A percentile compares a stretch with the other conserved stretches of the same genome.
phyloP scores from a whole-genome alignment of 2,113 vertebrate genomes.

The Panthera tigris region DNA sequence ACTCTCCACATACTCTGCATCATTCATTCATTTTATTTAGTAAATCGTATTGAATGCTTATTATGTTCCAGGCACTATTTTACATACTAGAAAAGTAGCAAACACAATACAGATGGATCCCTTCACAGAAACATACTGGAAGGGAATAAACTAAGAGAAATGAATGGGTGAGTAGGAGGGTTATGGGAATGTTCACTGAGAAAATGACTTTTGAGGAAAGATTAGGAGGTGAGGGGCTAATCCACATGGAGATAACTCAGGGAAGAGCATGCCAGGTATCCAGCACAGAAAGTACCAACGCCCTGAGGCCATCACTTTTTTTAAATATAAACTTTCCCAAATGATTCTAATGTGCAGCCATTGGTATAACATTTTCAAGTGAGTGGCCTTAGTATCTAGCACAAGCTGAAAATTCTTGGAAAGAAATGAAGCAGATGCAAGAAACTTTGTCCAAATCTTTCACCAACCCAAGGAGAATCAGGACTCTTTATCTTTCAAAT shows the following conservation, averaged over 20 bases:
- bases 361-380: background rate
- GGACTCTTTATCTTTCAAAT: background rate
- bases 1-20: background rate
- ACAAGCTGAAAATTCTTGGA: background rate
- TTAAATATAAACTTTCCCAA: background rate
- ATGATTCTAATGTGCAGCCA: background rate
- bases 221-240: background rate
- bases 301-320: background rate
- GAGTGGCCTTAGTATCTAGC: background rate
- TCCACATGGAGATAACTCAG: background rate
- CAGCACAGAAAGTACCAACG: background rate
- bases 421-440: background rate
- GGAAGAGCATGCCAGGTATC: background rate
- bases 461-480: background rate
- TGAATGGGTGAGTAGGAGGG: background rate
- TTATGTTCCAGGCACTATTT: background rate
- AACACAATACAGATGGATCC: background rate
- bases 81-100: background rate
- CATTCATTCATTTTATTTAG: background rate
- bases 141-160: background rate
- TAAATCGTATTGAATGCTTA: background rate
- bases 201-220: background rate
- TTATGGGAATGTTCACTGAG: background rate
- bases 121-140: background rate
- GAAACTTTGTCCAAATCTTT: background rate